A percentile compares a stretch with the other conserved stretches of the same genome.
These are phyloP conservation scores for Octomys mimax DNA, from an alignment of 2,797 vertebrate species.

Conservation along the genomic window DNA sequence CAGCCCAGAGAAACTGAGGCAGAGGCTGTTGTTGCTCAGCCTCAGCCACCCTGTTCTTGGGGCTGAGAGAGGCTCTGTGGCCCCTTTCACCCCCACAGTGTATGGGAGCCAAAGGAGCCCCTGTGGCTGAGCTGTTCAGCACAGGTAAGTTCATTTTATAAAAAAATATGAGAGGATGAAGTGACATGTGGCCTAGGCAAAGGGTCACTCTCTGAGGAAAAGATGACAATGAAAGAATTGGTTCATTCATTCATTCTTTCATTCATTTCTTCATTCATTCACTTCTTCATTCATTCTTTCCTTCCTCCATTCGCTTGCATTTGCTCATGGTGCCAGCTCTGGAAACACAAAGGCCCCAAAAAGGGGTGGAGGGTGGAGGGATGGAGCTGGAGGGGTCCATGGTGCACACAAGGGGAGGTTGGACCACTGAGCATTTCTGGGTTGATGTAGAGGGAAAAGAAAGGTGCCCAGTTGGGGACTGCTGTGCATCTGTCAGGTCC, in stretches of 20 bases:
- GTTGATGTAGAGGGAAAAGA: not conserved
- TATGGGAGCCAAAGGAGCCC: not conserved
- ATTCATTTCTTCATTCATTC: too few relatives aligned
- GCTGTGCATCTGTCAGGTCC: accelerated
- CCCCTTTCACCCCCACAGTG: not conserved
- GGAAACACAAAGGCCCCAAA: not conserved
- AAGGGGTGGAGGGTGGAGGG: not conserved
- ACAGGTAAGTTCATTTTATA: not conserved
- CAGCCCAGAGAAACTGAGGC: not conserved
- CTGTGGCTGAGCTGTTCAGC: not conserved
- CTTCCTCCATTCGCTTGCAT: not conserved
- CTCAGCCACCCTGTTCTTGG: not conserved
- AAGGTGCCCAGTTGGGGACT: not conserved
- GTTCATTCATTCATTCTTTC: not conserved
- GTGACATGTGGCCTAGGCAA: not conserved
- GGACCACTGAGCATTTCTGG: not conserved
- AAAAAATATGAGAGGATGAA: not conserved
- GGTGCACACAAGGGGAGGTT: not conserved
- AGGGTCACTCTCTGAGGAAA: not conserved
- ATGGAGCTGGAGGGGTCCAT: not conserved
- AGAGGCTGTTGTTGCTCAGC: not conserved
- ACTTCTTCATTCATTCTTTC: too few relatives aligned
- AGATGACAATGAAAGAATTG: not conserved
- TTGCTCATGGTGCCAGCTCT: not conserved
- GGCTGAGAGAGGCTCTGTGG: not conserved